phyloP scores from a whole-genome alignment of 2,797 vertebrate genomes.

The Aratinga solstitialis region DNA sequence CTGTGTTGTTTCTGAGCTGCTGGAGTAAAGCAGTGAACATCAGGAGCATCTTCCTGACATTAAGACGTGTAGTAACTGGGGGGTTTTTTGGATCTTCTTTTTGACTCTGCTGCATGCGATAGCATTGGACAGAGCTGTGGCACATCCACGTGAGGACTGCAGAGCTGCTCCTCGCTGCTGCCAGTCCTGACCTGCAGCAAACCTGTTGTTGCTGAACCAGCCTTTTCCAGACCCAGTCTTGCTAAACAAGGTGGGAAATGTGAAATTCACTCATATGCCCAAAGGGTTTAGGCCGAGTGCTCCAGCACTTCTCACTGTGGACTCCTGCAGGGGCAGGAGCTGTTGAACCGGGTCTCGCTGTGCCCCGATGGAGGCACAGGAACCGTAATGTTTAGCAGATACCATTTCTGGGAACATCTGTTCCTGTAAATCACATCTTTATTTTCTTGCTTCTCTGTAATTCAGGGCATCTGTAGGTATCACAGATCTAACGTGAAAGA shows the following conservation, averaged over 20 bases:
- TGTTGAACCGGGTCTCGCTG: fast-evolving
- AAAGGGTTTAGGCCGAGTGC: background rate
- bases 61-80: fast-evolving
- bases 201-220: background rate
- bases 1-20: background rate
- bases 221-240: background rate
- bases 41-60: background rate
- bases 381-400: background rate
- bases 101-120: background rate
- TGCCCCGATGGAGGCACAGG: background rate
- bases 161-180: background rate
- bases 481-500: background rate
- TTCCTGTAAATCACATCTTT: background rate
- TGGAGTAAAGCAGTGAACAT: background rate
- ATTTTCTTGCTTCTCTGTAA: background rate
- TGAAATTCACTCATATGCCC: background rate
- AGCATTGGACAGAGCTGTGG: background rate
- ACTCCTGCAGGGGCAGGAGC: background rate
- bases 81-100: background rate
- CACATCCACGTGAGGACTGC: fast-evolving
- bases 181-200: background rate
- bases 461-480: background rate
- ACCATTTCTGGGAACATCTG: background rate
- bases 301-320: background rate
- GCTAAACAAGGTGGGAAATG: background rate